Percentiles rank a stretch among this genome's conserved stretches.
Conservation (phyloP, 2,797 vertebrate genomes). For the Iguana delicatissima region DNA sequence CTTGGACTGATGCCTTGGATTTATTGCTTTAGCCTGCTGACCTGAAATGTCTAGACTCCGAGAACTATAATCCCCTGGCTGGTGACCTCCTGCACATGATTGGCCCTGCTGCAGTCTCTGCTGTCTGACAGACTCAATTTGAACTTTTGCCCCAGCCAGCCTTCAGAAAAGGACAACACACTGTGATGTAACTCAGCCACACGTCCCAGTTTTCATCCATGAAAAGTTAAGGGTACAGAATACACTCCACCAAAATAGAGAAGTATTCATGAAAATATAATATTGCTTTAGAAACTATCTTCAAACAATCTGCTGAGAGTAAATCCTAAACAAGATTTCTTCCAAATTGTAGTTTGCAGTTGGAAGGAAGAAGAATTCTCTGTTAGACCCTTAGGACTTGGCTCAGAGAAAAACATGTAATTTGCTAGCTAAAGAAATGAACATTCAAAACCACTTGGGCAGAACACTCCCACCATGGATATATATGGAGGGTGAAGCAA, state of each 20-base stretch:
- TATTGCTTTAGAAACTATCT: background rate
- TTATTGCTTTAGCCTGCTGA: too few species aligned
- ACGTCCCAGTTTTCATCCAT: too few species aligned
- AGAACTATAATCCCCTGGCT: too few species aligned
- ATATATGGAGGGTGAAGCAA: background rate
- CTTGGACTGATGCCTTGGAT: too few species aligned
- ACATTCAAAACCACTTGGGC: background rate
- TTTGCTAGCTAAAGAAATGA: background rate
- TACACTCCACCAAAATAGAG: background rate
- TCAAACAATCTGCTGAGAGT: background rate
- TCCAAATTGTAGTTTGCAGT: background rate
- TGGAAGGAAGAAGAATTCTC: background rate
- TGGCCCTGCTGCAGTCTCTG: too few species aligned
- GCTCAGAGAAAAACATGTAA: background rate
- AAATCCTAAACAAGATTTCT: background rate
- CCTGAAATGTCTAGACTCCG: too few species aligned
- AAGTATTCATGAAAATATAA: background rate
- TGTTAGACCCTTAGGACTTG: background rate
- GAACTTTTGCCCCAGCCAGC: too few species aligned
- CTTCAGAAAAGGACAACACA: too few species aligned
- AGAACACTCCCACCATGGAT: background rate
- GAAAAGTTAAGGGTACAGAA: background rate
- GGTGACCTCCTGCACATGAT: too few species aligned
- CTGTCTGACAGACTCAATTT: too few species aligned
- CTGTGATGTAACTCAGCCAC: too few species aligned